These are phyloP conservation scores for Oreotrochilus melanogaster DNA, from an alignment of 2,113 vertebrate species.

Conservation along the genomic window DNA sequence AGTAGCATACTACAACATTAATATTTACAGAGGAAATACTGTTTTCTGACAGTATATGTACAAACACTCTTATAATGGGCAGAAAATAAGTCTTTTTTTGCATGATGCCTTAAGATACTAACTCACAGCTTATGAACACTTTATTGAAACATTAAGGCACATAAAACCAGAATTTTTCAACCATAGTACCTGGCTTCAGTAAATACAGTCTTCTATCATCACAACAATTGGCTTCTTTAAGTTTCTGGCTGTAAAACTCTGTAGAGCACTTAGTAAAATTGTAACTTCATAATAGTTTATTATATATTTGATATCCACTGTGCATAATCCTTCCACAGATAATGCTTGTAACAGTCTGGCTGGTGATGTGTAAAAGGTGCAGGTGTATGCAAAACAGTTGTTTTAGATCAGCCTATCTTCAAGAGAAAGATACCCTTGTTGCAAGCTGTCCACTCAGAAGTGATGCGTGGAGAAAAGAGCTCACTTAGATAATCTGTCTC, in stretches of 20 bases:
- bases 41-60: neutral
- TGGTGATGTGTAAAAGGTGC: neutral
- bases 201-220: neutral
- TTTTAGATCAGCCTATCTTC: neutral
- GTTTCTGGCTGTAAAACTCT: neutral
- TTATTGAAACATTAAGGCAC: neutral
- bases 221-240: neutral
- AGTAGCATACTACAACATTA: neutral
- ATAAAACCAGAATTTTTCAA: neutral
- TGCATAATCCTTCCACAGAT: neutral
- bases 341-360: neutral
- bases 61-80: neutral
- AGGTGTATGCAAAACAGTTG: neutral
- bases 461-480: neutral
- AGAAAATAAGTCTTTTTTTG: neutral
- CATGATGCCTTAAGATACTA: neutral
- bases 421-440: neutral
- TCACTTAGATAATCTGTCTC: neutral
- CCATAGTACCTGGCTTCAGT: neutral
- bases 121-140: neutral
- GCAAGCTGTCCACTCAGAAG: neutral
- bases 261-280: neutral
- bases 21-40: neutral
- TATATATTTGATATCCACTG: neutral
- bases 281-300: neutral